Evolutionary conservation across 2,113 vertebrate genomes (phyloP).

Genomic region (Falco punctatus): DNA sequence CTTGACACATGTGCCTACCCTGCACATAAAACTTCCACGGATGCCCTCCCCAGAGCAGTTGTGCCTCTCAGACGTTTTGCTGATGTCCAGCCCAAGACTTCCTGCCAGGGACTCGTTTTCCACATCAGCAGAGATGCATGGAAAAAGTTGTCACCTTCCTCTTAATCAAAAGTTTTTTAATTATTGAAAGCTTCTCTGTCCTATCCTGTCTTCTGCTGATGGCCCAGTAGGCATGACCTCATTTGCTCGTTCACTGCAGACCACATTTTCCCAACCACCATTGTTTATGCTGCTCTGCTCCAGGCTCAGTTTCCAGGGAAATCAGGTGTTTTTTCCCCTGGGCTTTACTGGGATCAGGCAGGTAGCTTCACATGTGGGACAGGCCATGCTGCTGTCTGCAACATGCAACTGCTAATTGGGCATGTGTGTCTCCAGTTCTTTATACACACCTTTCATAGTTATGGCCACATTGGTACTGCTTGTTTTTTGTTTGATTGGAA

Average conservation of each 20-base stretch:
- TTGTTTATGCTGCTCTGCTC: not conserved
- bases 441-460: not conserved
- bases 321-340: no score
- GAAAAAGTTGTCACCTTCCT: not conserved
- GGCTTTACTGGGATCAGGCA: not conserved
- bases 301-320: no score
- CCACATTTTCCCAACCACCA: not conserved
- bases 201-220: not conserved
- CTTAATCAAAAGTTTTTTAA: not conserved
- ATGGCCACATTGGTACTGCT: not conserved
- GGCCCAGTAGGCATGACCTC: not conserved
- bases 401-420: fast-evolving
- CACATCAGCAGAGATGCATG: not conserved
- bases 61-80: not conserved
- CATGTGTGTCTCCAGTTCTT: not conserved
- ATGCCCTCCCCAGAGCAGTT: not conserved
- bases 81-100: not conserved
- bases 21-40: not conserved
- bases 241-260: not conserved
- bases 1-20: not conserved
- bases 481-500: not conserved
- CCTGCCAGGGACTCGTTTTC: not conserved
- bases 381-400: not conserved
- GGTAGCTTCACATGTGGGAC: fast-evolving
- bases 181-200: not conserved